These are phyloP conservation scores for Champsocephalus gunnari DNA, from an alignment of 2,797 vertebrate species.

Conservation along the genomic window DNA sequence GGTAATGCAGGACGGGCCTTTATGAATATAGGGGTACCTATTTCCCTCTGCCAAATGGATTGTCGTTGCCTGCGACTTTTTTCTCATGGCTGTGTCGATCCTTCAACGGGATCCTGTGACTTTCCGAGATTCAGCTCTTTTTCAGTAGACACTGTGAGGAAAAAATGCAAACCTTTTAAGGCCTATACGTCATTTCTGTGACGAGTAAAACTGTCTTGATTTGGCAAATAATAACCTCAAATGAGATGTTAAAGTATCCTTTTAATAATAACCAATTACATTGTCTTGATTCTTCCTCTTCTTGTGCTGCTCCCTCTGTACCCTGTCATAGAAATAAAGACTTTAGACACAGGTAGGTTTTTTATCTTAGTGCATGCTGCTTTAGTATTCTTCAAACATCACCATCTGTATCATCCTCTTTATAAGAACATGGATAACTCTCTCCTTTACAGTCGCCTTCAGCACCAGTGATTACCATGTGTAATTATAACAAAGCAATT, in stretches of 20 bases:
- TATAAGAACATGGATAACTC: constrained; percentile 24
- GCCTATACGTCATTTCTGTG: neutral
- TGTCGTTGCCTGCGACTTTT: constrained; percentile 63
- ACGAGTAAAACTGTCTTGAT: constrained; percentile 23
- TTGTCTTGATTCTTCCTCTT: constrained; percentile 44
- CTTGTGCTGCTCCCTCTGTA: constrained; percentile 44
- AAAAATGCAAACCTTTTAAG: neutral
- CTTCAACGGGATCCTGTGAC: constrained; percentile 57
- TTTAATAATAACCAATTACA: constrained; percentile 62
- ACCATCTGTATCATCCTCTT: constrained; percentile 21
- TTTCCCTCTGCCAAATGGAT: constrained; percentile 55
- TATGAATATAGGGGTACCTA: constrained; percentile 38
- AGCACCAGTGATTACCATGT: constrained; percentile 47
- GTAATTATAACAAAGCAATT: constrained; percentile 62
- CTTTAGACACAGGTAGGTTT: constrained; percentile 99
- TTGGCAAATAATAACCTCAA: constrained; percentile 30
- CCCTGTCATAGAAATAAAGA: constrained; percentile 95
- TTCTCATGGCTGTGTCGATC: constrained; percentile 78
- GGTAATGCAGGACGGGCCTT: constrained; percentile 44
- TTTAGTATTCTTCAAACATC: constrained; percentile 15
- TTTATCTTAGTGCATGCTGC: constrained; percentile 39
- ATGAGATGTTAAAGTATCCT: constrained; percentile 35
- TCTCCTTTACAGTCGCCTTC: constrained; percentile 52
- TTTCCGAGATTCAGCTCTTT: constrained; percentile 33
- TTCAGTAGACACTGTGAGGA: constrained; percentile 5